These are phyloP conservation scores for Ichneumoninae sp. DNA, from an alignment of 2,888 invertebrate species.

Conservation along the genomic window DNA sequence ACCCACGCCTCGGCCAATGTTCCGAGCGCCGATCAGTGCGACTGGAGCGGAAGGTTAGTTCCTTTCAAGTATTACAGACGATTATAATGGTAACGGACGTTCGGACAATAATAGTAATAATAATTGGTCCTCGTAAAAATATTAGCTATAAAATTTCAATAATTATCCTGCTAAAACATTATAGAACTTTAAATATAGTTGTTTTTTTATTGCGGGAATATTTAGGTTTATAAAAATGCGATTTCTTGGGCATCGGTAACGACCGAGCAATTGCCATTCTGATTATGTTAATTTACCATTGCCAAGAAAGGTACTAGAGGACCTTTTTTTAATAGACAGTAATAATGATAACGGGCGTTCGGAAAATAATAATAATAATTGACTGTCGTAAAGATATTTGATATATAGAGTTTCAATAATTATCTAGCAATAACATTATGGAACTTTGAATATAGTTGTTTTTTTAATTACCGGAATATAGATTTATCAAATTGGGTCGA, in stretches of 20 bases:
- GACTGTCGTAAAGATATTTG: too few species aligned
- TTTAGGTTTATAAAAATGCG: too few species aligned
- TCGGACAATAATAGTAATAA: too few species aligned
- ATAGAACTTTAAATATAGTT: too few species aligned
- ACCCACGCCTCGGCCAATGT: constrained; percentile 70
- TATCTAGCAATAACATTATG: background rate
- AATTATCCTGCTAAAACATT: background rate
- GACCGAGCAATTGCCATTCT: background rate
- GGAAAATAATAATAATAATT: too few species aligned
- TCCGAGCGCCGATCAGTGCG: constrained; percentile 81
- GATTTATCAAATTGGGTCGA: too few species aligned
- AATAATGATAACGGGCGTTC: too few species aligned
- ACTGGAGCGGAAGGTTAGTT: constrained; percentile 83
- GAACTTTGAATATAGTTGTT: too few species aligned
- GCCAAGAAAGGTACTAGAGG: constrained; percentile 56
- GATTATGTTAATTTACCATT: constrained; percentile 55
- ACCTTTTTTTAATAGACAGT: background rate
- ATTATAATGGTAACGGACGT: background rate
- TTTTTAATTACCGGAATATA: too few species aligned
- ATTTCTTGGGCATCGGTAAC: too few species aligned
- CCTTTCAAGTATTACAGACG: constrained; percentile 1
- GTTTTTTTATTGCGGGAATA: too few species aligned
- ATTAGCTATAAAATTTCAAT: background rate
- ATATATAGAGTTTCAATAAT: background rate
- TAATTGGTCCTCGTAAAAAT: too few species aligned